Percentiles rank a stretch among this genome's conserved stretches.
Conservation (phyloP, 2,797 vertebrate genomes). For the Crenichthys baileyi region DNA sequence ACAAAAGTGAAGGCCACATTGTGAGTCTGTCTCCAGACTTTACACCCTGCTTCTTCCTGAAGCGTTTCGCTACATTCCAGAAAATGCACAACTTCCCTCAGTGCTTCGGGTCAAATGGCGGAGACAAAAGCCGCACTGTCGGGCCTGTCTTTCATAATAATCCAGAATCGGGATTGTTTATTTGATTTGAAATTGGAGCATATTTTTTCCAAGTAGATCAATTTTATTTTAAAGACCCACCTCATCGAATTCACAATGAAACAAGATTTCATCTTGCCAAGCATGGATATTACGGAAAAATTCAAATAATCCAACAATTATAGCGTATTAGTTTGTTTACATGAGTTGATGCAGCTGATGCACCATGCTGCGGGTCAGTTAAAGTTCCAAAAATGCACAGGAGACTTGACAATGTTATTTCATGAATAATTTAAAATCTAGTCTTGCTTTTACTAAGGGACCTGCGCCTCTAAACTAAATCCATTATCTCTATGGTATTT, state of each 20-base stretch:
- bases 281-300: background rate
- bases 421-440: background rate
- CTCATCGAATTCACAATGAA: background rate
- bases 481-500: background rate
- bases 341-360: background rate
- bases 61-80: slow-evolving; percentile 70
- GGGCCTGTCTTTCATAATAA: slow-evolving; percentile 39
- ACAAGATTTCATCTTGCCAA: background rate
- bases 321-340: background rate
- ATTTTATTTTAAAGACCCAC: background rate
- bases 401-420: background rate
- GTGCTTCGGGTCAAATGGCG: slow-evolving; percentile 60
- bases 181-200: background rate
- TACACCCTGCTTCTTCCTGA: slow-evolving; percentile 23
- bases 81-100: slow-evolving; percentile 60
- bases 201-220: background rate
- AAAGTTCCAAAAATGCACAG: slow-evolving; percentile 30
- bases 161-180: slow-evolving; percentile 23
- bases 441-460: background rate
- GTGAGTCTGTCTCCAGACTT: slow-evolving; percentile 20
- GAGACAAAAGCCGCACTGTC: slow-evolving; percentile 60
- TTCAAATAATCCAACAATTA: background rate
- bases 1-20: slow-evolving; percentile 23
- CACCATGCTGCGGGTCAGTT: slow-evolving; percentile 16
- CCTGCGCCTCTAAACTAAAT: background rate